Percentiles rank a stretch among this genome's conserved stretches.
These are phyloP conservation scores for Poecile montanus DNA, from an alignment of 2,797 vertebrate genomes.

Conservation along the genomic window DNA sequence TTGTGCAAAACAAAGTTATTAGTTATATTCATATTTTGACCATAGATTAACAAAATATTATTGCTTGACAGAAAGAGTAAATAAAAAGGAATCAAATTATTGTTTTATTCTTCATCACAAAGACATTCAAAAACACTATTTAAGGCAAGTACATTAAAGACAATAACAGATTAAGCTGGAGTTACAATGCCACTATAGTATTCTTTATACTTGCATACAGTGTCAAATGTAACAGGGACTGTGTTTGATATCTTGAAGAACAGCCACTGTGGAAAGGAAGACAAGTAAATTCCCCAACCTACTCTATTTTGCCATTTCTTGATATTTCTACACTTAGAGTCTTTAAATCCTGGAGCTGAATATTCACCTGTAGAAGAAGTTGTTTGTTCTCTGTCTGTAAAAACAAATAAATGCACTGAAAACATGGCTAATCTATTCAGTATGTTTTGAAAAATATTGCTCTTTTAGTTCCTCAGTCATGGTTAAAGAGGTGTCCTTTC, in stretches of 20 bases:
- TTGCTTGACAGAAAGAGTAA: not conserved
- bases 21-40: not conserved
- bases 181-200: not conserved
- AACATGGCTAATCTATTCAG: constrained; percentile 52
- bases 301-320: not conserved
- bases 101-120: not conserved
- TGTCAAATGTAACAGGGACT: not conserved
- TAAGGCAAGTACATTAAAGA: not conserved
- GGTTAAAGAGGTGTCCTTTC: constrained; percentile 59
- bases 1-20: not conserved
- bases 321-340: constrained; percentile 31
- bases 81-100: not conserved
- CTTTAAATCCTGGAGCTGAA: constrained; percentile 9
- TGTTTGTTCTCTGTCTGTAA: constrained; percentile 36
- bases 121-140: not conserved
- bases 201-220: not conserved
- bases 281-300: not conserved
- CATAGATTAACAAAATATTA: not conserved
- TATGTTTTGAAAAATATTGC: constrained; percentile 50
- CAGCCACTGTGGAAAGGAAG: not conserved
- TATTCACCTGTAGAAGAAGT: constrained; percentile 21
- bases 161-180: not conserved
- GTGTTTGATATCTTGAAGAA: not conserved
- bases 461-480: constrained; percentile 42
- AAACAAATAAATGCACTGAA: constrained; percentile 28